phyloP scores from a whole-genome alignment of 2,888 invertebrate species.

The Morpho helenor region DNA sequence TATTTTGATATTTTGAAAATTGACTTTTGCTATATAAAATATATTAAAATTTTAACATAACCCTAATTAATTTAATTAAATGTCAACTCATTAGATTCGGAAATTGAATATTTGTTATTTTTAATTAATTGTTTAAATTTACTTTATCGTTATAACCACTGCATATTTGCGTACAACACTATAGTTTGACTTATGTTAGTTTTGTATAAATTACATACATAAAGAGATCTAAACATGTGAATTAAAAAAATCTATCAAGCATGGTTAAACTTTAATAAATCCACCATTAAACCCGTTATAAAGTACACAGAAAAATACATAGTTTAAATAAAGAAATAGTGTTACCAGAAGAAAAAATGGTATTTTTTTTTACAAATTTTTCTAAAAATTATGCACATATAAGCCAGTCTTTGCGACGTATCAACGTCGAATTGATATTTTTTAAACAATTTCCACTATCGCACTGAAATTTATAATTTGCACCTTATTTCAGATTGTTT shows the following conservation, averaged over 20 bases:
- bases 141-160: too few relatives aligned
- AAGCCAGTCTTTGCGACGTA: constrained; percentile 37
- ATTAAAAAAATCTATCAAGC: too few relatives aligned
- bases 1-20: not conserved
- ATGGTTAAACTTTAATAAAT: not conserved
- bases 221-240: too few relatives aligned
- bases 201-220: too few relatives aligned
- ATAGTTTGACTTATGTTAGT: too few relatives aligned
- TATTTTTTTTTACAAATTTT: constrained; percentile 11
- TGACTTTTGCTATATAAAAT: not conserved
- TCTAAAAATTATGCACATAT: constrained; percentile 26
- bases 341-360: constrained; percentile 4
- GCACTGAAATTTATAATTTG: constrained; percentile 6
- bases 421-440: constrained; percentile 21
- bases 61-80: too few relatives aligned
- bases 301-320: constrained; percentile 2
- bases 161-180: too few relatives aligned
- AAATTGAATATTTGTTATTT: too few relatives aligned
- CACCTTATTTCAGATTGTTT: too few relatives aligned
- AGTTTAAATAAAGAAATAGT: constrained; percentile 6
- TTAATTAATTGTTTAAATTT: too few relatives aligned
- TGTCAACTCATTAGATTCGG: too few relatives aligned
- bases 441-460: constrained; percentile 1
- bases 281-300: not conserved
- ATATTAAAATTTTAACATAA: too few relatives aligned